Evolutionary conservation across 2,888 invertebrate genomes (phyloP).

Genomic region (Leucophora obtusa): DNA sequence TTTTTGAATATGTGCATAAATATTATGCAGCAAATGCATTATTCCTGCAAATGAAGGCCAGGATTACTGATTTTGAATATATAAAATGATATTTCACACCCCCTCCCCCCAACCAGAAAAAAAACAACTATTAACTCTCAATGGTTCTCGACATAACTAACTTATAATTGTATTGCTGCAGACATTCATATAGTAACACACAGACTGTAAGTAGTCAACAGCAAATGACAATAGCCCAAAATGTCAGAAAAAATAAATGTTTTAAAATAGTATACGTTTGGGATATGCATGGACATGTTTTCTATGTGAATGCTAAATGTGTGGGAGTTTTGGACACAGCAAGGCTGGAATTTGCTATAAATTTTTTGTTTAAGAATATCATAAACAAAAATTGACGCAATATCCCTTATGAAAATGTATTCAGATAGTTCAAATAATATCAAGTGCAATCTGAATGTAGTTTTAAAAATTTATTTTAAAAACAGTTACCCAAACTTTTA

Average conservation of each 20-base stretch:
- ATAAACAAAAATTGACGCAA: conserved; percentile 29
- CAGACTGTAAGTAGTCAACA: conserved; percentile 8
- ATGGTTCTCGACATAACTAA: conserved; percentile 49
- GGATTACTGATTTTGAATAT: conserved; percentile 11
- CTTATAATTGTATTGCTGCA: conserved; percentile 51
- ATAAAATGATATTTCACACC: neutral
- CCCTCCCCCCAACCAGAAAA: neutral
- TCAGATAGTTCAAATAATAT: neutral
- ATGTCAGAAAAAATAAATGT: conserved; percentile 55
- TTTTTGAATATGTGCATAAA: neutral
- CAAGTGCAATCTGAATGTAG: conserved; percentile 5
- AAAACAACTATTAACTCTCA: conserved; percentile 32
- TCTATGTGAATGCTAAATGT: conserved; percentile 20
- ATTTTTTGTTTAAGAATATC: neutral
- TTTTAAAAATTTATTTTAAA: neutral
- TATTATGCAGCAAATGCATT: conserved; percentile 31
- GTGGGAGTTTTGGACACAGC: conserved; percentile 14
- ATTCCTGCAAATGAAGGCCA: conserved; percentile 29
- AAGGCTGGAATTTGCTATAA: neutral
- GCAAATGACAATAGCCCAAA: conserved; percentile 52
- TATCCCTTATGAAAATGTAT: conserved; percentile 11
- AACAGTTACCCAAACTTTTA: too few species aligned
- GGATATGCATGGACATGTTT: conserved; percentile 13
- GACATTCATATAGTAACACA: conserved; percentile 4
- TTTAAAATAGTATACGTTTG: conserved; percentile 41